These are phyloP conservation scores for Phyllopteryx taeniolatus DNA, from an alignment of 2,113 vertebrate species.

Conservation along the genomic window DNA sequence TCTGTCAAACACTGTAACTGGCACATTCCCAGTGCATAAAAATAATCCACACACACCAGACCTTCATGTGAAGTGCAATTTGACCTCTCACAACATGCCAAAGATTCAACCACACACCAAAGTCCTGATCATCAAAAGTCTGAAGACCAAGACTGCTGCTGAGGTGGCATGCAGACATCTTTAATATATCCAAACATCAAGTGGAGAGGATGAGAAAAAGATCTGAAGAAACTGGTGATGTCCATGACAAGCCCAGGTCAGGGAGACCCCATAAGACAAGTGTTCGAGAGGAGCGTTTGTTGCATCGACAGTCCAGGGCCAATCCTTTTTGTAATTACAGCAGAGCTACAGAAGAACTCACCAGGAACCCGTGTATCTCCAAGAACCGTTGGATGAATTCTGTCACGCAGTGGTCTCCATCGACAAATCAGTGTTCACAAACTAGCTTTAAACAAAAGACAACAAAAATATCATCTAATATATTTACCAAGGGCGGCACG, in stretches of 20 bases:
- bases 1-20: neutral
- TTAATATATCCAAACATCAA: too few species aligned
- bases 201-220: neutral
- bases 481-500: too few species aligned
- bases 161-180: neutral
- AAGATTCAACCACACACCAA: too few species aligned
- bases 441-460: slow-evolving; percentile 1
- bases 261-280: neutral
- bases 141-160: slow-evolving; percentile 1
- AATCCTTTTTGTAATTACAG: neutral
- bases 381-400: neutral
- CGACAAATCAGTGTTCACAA: too few species aligned
- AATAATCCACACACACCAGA: neutral
- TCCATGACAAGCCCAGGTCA: neutral
- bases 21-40: slow-evolving; percentile 4
- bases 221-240: neutral
- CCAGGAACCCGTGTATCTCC: neutral
- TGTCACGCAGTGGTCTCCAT: slow-evolving; percentile 3
- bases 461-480: neutral
- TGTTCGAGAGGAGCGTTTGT: neutral
- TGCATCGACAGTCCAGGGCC: neutral
- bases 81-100: neutral
- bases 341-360: too few species aligned
- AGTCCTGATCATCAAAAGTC: neutral
- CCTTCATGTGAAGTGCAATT: neutral